These are phyloP conservation scores for Araneus ventricosus DNA, from an alignment of 1,140 invertebrate species.

Conservation along the genomic window DNA sequence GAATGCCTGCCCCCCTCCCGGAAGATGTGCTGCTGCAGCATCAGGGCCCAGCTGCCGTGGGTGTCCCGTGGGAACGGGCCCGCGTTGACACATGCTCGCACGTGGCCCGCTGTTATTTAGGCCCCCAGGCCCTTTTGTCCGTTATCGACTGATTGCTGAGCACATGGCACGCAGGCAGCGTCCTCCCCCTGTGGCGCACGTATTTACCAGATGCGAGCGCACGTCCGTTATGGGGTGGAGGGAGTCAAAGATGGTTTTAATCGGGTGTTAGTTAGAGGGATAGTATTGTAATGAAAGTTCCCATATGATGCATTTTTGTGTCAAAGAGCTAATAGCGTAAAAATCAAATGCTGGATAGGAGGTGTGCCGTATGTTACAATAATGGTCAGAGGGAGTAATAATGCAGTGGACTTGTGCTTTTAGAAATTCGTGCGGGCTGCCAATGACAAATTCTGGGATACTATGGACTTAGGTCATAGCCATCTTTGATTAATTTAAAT, in stretches of 20 bases:
- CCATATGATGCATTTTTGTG: neutral
- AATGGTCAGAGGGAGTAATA: too few species aligned
- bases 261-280: neutral
- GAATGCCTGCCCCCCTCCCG: neutral
- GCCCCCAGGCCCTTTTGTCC: constrained; percentile 50
- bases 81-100: constrained; percentile 43
- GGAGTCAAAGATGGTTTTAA: neutral
- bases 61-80: constrained; percentile 67
- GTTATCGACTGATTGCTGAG: constrained; percentile 36
- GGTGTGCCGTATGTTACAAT: too few species aligned
- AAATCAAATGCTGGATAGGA: too few species aligned
- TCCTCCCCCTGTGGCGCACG: neutral
- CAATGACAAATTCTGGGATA: too few species aligned
- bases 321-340: neutral
- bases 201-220: constrained; percentile 32
- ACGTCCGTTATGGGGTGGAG: neutral
- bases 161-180: constrained; percentile 20
- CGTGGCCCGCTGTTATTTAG: constrained; percentile 52
- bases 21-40: constrained; percentile 27
- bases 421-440: too few species aligned
- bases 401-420: too few species aligned
- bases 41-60: constrained; percentile 50
- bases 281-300: constrained; percentile 1
- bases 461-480: too few species aligned
- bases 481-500: too few species aligned